phyloP scores from a whole-genome alignment of 2,113 vertebrate species.

The Leuciscus idus region DNA sequence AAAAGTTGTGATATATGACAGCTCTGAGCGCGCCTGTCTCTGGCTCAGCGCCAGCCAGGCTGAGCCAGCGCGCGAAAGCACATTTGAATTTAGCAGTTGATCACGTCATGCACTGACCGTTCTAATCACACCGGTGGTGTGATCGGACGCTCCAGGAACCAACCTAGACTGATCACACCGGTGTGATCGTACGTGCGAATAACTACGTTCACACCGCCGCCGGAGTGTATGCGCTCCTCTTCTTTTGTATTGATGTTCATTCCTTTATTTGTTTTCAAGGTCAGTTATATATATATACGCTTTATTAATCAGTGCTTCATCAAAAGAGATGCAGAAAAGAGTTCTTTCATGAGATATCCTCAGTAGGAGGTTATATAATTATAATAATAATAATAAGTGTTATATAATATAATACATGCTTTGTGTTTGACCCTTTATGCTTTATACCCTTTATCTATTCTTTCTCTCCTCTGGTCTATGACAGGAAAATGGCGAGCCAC shows the following conservation, averaged over 20 bases:
- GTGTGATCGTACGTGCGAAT: too few species aligned
- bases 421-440: not conserved
- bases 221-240: not conserved
- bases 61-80: too few species aligned
- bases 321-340: not conserved
- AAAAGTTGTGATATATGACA: too few species aligned
- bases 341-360: not conserved
- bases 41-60: too few species aligned
- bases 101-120: too few species aligned
- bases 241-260: not conserved
- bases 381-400: not conserved
- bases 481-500: not conserved
- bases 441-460: not conserved
- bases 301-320: constrained; percentile 7
- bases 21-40: too few species aligned
- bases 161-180: too few species aligned
- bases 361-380: not conserved
- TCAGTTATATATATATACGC: not conserved
- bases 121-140: too few species aligned
- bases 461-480: not conserved
- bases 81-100: too few species aligned
- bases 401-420: not conserved
- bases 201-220: too few species aligned
- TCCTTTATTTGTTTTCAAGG: not conserved
- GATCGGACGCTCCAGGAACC: too few species aligned